Percentiles rank a stretch among this genome's conserved stretches.
phyloP scores from a whole-genome alignment of 2,113 vertebrate genomes.

The Entomyzon cyanotis region DNA sequence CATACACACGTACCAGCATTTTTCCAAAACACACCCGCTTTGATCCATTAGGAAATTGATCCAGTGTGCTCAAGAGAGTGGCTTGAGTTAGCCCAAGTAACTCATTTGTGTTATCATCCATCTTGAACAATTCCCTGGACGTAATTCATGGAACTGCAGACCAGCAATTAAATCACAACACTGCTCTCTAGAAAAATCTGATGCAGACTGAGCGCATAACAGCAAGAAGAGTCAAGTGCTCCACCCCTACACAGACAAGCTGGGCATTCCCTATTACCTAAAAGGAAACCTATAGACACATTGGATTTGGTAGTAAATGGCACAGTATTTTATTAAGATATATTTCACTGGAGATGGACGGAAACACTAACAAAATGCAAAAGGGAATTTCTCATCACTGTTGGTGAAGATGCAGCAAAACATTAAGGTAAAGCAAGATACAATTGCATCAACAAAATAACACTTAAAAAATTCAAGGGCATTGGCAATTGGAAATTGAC shows the following conservation, averaged over 20 bases:
- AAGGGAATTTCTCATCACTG: background rate
- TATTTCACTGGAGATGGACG: background rate
- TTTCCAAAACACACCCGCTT: background rate
- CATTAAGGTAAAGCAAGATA: background rate
- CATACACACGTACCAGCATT: rapidly evolving
- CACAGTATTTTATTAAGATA: background rate
- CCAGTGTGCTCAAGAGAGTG: background rate
- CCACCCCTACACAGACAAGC: background rate
- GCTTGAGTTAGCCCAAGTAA: background rate
- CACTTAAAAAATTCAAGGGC: background rate
- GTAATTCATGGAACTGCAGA: background rate
- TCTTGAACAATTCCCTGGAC: background rate
- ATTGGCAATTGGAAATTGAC: background rate
- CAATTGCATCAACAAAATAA: background rate
- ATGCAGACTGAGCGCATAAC: background rate
- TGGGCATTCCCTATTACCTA: background rate
- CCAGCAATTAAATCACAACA: background rate
- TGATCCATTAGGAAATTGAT: conserved; percentile 1
- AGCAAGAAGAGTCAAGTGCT: background rate
- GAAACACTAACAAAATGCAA: background rate
- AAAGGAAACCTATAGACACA: background rate
- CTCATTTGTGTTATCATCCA: background rate
- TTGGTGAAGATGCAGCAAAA: background rate
- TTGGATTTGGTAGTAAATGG: background rate
- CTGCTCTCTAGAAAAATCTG: background rate